Conservation (phyloP, 2,888 invertebrate species). For the Dryocosmus kuriphilus region DNA sequence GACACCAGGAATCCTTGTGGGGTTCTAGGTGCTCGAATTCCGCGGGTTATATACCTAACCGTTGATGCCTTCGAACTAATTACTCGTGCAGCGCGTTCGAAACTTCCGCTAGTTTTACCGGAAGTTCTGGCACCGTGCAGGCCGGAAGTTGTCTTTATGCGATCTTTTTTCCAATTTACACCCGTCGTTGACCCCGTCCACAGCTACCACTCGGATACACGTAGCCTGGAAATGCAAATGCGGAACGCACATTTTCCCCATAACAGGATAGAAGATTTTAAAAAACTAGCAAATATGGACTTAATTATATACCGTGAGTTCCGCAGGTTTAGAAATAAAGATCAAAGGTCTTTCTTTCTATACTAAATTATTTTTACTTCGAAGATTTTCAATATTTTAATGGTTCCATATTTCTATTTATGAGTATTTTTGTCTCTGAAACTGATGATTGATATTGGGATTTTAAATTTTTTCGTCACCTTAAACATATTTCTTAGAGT, state of each 20-base stretch:
- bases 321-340: neutral
- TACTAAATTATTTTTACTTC: neutral
- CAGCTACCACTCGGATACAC: neutral
- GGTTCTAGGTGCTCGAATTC: neutral
- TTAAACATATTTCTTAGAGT: neutral
- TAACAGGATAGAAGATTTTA: slow-evolving; percentile 7
- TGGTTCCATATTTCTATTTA: neutral
- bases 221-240: neutral
- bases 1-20: neutral
- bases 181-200: slow-evolving; percentile 21
- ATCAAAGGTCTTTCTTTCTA: neutral
- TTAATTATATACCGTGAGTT: neutral
- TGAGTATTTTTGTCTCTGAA: neutral
- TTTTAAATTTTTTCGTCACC: neutral
- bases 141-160: slow-evolving; percentile 28
- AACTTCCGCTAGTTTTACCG: slow-evolving; percentile 31
- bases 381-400: neutral
- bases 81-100: neutral
- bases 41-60: neutral
- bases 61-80: neutral
- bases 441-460: neutral
- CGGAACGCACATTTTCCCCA: neutral
- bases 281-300: neutral
- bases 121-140: slow-evolving; percentile 17
- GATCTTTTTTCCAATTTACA: slow-evolving; percentile 29